Conservation (phyloP, 1,140 invertebrate species). For the Ceratina australensis region DNA sequence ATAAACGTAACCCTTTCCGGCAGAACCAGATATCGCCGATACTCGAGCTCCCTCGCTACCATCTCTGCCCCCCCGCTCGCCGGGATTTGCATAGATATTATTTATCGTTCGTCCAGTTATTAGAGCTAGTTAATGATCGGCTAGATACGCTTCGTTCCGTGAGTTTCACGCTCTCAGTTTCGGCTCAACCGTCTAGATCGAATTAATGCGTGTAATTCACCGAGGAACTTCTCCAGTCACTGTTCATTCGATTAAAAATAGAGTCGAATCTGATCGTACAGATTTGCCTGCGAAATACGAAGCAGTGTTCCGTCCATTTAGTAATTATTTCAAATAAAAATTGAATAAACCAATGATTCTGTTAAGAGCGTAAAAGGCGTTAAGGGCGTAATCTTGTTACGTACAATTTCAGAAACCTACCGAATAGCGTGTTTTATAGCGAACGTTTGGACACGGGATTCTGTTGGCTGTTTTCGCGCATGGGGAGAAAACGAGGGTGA, state of each 20-base stretch:
- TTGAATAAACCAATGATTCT: no score
- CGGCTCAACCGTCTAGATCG: no score
- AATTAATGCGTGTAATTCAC: neutral
- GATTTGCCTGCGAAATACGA: no score
- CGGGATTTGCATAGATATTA: slow-evolving; percentile 39
- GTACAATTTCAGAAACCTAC: no score
- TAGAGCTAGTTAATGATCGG: neutral
- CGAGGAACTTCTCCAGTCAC: neutral
- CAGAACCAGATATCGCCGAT: slow-evolving; percentile 55
- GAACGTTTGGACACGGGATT: neutral
- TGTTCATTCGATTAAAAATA: neutral
- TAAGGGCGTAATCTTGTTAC: no score
- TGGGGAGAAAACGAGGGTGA: neutral
- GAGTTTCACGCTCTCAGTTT: neutral
- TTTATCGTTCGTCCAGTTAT: slow-evolving; percentile 25
- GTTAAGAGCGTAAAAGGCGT: no score
- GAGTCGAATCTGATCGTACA: no score
- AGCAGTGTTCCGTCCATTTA: no score
- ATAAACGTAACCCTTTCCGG: slow-evolving; percentile 69
- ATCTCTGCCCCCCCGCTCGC: neutral
- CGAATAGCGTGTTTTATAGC: neutral
- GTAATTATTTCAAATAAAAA: no score
- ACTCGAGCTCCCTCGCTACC: slow-evolving; percentile 12
- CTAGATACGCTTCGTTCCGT: neutral
- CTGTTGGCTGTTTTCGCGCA: neutral